These are phyloP conservation scores for Panagrolaimus sp. DNA, from an alignment of 1,140 invertebrate genomes.

Conservation along the genomic window DNA sequence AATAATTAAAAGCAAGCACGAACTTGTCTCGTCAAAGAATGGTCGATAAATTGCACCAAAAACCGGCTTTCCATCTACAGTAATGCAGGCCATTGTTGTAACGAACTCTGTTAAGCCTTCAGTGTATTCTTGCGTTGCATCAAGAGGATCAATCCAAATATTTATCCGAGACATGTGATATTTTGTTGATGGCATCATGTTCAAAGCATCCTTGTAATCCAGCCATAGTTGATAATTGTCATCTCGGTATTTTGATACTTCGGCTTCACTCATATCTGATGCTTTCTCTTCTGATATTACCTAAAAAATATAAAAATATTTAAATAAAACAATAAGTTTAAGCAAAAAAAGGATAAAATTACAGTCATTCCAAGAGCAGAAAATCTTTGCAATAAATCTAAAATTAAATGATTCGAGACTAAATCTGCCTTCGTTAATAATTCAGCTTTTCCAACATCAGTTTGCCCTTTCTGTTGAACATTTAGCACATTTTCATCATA, in stretches of 20 bases:
- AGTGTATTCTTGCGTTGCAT: conserved; percentile 96
- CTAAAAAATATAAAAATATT: conserved; percentile 32
- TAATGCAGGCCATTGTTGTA: conserved; percentile 90
- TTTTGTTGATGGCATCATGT: conserved; percentile 43
- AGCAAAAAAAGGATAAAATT: not conserved
- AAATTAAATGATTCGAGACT: conserved; percentile 56
- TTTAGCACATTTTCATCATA: conserved; percentile 46
- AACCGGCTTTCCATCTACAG: conserved; percentile 78
- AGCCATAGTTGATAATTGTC: conserved; percentile 54
- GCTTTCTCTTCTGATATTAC: conserved; percentile 57
- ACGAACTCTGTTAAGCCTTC: conserved; percentile 84
- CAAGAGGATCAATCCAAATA: conserved; percentile 76
- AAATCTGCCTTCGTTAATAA: conserved; percentile 54
- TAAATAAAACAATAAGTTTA: conserved; percentile 1
- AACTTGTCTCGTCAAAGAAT: conserved; percentile 65
- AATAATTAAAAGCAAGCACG: conserved; percentile 32
- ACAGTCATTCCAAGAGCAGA: conserved; percentile 38
- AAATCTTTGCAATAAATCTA: conserved; percentile 50
- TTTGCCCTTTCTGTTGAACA: conserved; percentile 41
- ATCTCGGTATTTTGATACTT: conserved; percentile 46
- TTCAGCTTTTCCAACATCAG: conserved; percentile 56
- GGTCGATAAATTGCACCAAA: conserved; percentile 93
- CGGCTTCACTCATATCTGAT: conserved; percentile 37
- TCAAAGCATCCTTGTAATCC: conserved; percentile 39
- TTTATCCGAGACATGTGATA: conserved; percentile 46